A percentile compares a stretch with the other conserved stretches of the same genome.
phyloP scores from a whole-genome alignment of 2,797 vertebrate genomes.

The Brachyalestes nurse region DNA sequence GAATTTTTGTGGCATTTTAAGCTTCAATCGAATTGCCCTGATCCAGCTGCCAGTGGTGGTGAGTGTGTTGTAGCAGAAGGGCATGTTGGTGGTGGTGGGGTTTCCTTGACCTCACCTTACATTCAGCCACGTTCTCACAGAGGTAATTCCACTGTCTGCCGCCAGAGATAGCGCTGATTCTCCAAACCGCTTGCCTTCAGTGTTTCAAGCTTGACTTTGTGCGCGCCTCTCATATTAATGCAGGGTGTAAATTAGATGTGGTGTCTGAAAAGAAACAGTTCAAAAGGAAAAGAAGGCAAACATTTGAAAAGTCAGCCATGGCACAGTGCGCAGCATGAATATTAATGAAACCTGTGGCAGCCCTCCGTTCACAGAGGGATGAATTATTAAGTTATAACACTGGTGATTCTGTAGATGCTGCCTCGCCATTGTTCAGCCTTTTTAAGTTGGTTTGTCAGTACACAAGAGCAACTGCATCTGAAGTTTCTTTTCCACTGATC shows the following conservation, averaged over 20 bases:
- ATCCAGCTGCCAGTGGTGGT: too few species aligned
- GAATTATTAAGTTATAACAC: slow-evolving; percentile 35
- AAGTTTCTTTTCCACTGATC: neutral
- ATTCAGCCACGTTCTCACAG: neutral
- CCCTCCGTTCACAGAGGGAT: neutral
- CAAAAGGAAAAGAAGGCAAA: slow-evolving; percentile 5
- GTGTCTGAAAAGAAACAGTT: slow-evolving; percentile 2
- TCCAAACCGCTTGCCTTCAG: too few species aligned
- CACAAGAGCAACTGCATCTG: neutral
- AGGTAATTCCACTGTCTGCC: neutral
- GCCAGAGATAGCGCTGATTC: neutral
- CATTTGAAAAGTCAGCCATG: slow-evolving; percentile 1
- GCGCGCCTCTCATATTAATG: slow-evolving; percentile 5
- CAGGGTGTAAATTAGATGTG: neutral
- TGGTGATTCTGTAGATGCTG: slow-evolving; percentile 13
- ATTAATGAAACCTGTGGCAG: slow-evolving; percentile 29
- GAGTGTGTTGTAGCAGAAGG: too few species aligned
- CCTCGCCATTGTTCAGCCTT: slow-evolving; percentile 8
- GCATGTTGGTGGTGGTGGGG: too few species aligned
- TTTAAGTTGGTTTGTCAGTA: slow-evolving; percentile 6
- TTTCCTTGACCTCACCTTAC: neutral
- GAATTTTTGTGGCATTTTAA: too few species aligned
- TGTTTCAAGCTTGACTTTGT: neutral
- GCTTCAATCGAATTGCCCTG: too few species aligned
- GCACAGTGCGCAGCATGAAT: slow-evolving; percentile 12